Conservation (phyloP, 2,797 vertebrate species). For the Prionace glauca region DNA sequence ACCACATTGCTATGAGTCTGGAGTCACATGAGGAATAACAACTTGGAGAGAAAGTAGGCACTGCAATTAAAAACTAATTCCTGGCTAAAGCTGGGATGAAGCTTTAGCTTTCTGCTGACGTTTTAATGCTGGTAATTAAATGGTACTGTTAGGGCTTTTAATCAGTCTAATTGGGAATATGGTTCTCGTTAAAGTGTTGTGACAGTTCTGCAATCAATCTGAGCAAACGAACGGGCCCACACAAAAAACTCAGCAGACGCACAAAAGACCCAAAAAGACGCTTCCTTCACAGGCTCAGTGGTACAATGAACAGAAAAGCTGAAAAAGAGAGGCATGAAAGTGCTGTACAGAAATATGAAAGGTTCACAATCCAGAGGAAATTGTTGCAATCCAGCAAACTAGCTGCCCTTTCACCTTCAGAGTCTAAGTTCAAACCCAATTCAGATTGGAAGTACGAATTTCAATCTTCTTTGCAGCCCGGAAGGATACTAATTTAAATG, state of each 20-base stretch:
- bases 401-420: neutral
- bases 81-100: neutral
- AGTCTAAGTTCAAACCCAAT: neutral
- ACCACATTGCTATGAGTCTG: too few species aligned
- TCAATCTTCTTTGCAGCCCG: neutral
- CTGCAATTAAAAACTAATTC: neutral
- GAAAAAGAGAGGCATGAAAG: too few species aligned
- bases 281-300: neutral
- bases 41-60: neutral
- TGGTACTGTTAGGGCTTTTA: neutral
- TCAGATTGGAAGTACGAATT: neutral
- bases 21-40: neutral
- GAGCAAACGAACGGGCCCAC: neutral
- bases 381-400: neutral
- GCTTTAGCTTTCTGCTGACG: neutral
- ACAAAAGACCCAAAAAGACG: neutral
- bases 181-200: neutral
- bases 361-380: neutral
- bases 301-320: neutral
- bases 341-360: neutral
- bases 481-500: neutral
- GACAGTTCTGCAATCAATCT: neutral
- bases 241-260: neutral
- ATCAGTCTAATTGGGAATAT: neutral
- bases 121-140: conserved; percentile 6